These are phyloP conservation scores for Onychostruthus taczanowskii DNA, from an alignment of 2,113 vertebrate genomes.

Conservation along the genomic window DNA sequence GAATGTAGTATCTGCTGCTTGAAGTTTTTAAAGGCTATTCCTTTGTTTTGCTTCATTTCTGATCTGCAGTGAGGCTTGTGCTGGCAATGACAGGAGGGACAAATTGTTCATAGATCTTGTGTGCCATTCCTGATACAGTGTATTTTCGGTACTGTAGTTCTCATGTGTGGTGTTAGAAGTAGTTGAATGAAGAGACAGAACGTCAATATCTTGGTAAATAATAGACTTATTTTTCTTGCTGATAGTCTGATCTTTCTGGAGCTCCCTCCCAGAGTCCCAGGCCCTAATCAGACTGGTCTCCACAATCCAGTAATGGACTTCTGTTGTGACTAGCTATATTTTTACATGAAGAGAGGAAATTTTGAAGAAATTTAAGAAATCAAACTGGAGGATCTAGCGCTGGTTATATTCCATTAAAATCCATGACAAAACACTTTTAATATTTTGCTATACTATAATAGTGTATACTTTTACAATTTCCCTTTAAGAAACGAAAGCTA, in stretches of 20 bases:
- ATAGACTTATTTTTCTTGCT: slow-evolving; percentile 66
- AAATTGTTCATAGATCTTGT: slow-evolving; percentile 70
- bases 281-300: background rate
- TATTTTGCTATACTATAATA: background rate
- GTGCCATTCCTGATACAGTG: slow-evolving; percentile 35
- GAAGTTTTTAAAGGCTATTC: background rate
- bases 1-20: background rate
- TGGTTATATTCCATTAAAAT: background rate
- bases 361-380: background rate
- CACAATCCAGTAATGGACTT: background rate
- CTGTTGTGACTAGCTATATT: background rate
- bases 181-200: slow-evolving; percentile 62
- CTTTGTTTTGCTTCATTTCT: slow-evolving; percentile 5
- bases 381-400: background rate
- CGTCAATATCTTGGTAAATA: slow-evolving; percentile 58
- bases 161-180: slow-evolving; percentile 28
- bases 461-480: background rate
- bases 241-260: slow-evolving; percentile 47
- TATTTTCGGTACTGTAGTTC: slow-evolving; percentile 59
- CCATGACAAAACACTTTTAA: background rate
- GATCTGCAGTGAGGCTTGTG: background rate
- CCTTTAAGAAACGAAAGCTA: background rate
- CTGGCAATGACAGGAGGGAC: slow-evolving; percentile 58
- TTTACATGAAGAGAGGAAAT: background rate
- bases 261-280: slow-evolving; percentile 1